Percentiles rank a stretch among this genome's conserved stretches.
phyloP scores from a whole-genome alignment of 53 echinoderm and acorn worm genomes.

The Holothuria scabra region DNA sequence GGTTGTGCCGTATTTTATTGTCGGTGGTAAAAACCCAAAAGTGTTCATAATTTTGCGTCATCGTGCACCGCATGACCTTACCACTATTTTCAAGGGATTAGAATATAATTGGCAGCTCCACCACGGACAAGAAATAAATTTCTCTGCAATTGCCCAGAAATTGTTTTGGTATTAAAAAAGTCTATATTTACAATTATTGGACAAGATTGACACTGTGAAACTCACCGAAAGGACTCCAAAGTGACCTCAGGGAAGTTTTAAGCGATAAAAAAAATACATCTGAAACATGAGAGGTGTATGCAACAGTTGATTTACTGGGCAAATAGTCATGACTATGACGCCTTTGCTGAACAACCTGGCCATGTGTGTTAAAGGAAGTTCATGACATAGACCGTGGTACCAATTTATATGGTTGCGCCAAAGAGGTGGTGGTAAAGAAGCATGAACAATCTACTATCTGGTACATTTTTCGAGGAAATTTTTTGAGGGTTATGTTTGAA shows the following conservation, averaged over 20 bases:
- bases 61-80: constrained; percentile 32
- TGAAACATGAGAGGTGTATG: constrained; percentile 1
- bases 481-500: too few species aligned
- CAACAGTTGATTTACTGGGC: constrained; percentile 25
- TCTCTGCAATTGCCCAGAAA: constrained; percentile 31
- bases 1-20: constrained; percentile 18
- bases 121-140: constrained; percentile 41
- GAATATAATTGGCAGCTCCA: constrained; percentile 33
- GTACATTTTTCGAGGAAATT: too few species aligned
- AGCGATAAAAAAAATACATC: constrained; percentile 17
- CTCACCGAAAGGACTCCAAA: too few species aligned
- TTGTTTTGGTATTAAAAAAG: constrained; percentile 46
- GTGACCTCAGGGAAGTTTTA: constrained; percentile 2
- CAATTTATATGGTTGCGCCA: too few species aligned
- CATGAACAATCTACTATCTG: too few species aligned
- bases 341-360: not conserved
- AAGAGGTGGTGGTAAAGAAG: too few species aligned
- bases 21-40: not conserved
- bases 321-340: constrained; percentile 10
- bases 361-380: constrained; percentile 2
- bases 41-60: constrained; percentile 19
- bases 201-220: not conserved
- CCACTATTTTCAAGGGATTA: constrained; percentile 36
- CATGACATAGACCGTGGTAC: not conserved
- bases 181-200: constrained; percentile 42